These are phyloP conservation scores for Porphyrio hochstetteri DNA, from an alignment of 2,113 vertebrate species.

Conservation along the genomic window DNA sequence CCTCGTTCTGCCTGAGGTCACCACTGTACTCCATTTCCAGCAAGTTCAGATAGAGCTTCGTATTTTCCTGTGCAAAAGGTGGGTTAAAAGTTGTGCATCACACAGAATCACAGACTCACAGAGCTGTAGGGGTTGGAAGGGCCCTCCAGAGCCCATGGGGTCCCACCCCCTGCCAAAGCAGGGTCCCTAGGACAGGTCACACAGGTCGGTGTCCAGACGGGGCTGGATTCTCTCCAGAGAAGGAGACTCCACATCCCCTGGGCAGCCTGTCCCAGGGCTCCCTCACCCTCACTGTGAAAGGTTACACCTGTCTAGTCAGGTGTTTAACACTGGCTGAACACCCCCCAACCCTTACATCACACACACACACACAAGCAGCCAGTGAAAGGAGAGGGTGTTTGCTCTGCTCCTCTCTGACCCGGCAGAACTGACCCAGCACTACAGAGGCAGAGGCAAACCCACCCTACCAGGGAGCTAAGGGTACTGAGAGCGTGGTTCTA, in stretches of 20 bases:
- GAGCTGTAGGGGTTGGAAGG: too few species aligned
- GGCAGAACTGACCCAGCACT: background rate
- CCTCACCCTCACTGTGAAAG: too few species aligned
- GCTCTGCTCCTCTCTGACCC: background rate
- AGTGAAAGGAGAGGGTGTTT: background rate
- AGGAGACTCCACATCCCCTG: too few species aligned
- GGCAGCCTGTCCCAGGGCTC: too few species aligned
- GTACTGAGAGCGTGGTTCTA: background rate
- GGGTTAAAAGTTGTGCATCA: background rate
- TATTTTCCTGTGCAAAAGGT: slow-evolving; percentile 79
- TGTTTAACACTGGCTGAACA: rapidly evolving
- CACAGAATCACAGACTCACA: too few species aligned
- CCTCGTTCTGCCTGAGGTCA: slow-evolving; percentile 91
- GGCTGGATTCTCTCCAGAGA: too few species aligned
- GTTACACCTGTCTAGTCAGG: background rate
- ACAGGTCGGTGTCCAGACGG: too few species aligned
- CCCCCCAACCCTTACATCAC: rapidly evolving
- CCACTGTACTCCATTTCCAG: slow-evolving; percentile 94
- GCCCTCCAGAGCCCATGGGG: too few species aligned
- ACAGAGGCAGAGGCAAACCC: background rate
- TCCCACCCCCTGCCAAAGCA: too few species aligned
- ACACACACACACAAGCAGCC: background rate
- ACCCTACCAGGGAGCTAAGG: rapidly evolving
- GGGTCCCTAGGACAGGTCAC: too few species aligned
- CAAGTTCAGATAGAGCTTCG: slow-evolving; percentile 94